Percentiles rank a stretch among this genome's conserved stretches.
Evolutionary conservation across 2,113 vertebrate genomes (phyloP).

Genomic region (Ginglymostoma cirratum): DNA sequence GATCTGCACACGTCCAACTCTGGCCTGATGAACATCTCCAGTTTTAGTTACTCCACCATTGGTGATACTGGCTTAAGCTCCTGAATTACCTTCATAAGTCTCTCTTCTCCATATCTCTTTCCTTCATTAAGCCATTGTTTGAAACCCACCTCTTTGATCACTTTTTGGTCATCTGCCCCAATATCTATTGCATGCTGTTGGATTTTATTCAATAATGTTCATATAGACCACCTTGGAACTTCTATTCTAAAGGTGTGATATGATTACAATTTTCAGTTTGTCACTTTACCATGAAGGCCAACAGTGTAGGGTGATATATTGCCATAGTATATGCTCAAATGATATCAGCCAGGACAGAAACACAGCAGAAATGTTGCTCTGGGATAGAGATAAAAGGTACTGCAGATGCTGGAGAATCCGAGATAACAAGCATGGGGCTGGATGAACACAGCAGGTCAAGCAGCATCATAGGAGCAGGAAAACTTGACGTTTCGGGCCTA

Average conservation of each 20-base stretch:
- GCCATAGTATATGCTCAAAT: neutral
- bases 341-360: neutral
- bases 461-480: no score
- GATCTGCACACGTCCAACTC: neutral
- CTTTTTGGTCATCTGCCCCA: neutral
- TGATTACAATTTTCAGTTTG: neutral
- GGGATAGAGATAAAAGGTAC: no score
- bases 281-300: neutral
- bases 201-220: neutral
- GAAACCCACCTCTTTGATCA: neutral
- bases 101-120: neutral
- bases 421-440: no score
- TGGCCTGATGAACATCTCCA: no score
- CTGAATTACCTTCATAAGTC: neutral
- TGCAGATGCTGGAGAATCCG: no score
- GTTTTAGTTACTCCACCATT: neutral
- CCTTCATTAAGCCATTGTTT: neutral
- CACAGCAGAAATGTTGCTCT: neutral
- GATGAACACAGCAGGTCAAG: no score
- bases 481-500: no score
- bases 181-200: neutral
- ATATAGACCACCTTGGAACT: neutral
- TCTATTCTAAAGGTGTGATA: neutral
- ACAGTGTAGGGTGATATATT: neutral
- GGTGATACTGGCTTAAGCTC: neutral